Base-by-base conservation (phyloP, 2,888 invertebrate genomes). In the Linnaemya vulpina region DNA sequence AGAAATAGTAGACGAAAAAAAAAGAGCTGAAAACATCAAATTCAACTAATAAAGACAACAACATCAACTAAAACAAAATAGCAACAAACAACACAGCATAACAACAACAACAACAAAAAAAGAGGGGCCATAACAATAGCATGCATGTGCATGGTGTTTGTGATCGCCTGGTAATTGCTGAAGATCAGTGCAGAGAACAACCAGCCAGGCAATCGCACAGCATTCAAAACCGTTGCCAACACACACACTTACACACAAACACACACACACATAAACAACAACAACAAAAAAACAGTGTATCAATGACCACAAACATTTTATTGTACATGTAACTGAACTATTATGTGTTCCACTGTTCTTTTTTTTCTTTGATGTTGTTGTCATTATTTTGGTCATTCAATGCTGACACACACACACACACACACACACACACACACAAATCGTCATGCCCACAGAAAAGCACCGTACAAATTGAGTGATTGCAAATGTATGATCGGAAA, bases 381-480 rank as follows among this genome's bases (percentile, higher is more conserved):
- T 40, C 49, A 43, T 73, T 73, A 58, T 65, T 79, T 80, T 80
- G 67, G 70, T 55, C 70, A 76, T 70, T 82, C 63, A n/a, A 49
- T 30, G 55, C 67, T 38, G 20, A 71, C n/a, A n/a, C n/a, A n/a
- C n/a, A 58, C 73, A 58, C 71, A 73, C 73, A 17, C 65, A 49
- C 43, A 73, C 65, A 67, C 53, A 71, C 35, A 62, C 30, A 62
- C 62, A 40, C 49, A 40, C 65, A 76, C 58, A 20, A 38, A 30
- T 40, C 73, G 51, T 60, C 67, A 68, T 73, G 67, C 70, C 76
- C 25, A 60, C n/a, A n/a, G n/a, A n/a, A n/a, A n/a, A 76, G 17
- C 76, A 77, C 40, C 76, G 76, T 82, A 87, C 87, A 86, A 86
- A 87, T 87, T 87, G 87, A 87, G 83, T 84, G 86, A 86, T 86